phyloP scores from a whole-genome alignment of 2,888 invertebrate genomes.

The Meganola albula region DNA sequence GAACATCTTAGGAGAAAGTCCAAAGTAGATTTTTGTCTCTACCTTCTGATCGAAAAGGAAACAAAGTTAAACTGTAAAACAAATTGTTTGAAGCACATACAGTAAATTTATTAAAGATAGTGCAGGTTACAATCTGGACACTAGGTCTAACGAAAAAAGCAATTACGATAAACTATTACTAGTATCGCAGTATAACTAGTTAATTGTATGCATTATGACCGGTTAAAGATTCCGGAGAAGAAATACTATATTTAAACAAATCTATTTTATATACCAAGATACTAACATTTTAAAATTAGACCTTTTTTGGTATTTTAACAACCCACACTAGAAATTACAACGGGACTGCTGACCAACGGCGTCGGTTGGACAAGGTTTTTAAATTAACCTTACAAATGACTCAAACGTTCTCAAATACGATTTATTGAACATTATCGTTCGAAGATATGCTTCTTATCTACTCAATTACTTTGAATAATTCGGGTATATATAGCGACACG shows the following conservation, averaged over 20 bases:
- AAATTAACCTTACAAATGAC: conserved; percentile 42
- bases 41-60: conserved; percentile 59
- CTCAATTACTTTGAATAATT: conserved; percentile 58
- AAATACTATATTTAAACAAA: too few relatives aligned
- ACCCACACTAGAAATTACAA: conserved; percentile 42
- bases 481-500: conserved; percentile 27
- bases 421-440: conserved; percentile 43
- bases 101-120: conserved; percentile 22
- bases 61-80: conserved; percentile 69
- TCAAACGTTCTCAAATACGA: conserved; percentile 36
- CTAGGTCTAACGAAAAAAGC: conserved; percentile 32
- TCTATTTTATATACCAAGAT: too few relatives aligned
- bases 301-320: too few relatives aligned
- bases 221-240: too few relatives aligned
- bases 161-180: too few relatives aligned
- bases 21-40: conserved; percentile 54
- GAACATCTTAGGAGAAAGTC: conserved; percentile 37
- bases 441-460: conserved; percentile 49
- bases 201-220: too few relatives aligned
- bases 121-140: conserved; percentile 33
- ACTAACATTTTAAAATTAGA: too few relatives aligned
- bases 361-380: conserved; percentile 39
- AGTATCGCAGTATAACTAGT: too few relatives aligned
- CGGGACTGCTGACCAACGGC: too few relatives aligned
- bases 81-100: conserved; percentile 53